Base-by-base conservation (phyloP, 1,140 invertebrate genomes). In the Metaphire vulgaris region DNA sequence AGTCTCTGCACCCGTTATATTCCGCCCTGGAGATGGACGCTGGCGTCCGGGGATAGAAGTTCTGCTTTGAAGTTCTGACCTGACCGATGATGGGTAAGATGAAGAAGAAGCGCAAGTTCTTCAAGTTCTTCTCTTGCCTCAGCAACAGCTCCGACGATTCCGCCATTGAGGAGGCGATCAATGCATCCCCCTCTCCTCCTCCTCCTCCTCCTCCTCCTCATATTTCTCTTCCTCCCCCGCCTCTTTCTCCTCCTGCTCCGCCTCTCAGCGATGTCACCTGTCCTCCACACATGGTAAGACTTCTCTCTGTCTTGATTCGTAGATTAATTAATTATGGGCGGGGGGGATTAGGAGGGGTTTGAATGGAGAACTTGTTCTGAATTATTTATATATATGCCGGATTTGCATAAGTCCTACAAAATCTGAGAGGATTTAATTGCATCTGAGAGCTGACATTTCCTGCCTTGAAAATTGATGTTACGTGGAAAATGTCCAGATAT, bases 81-180 rank as follows among this genome's bases (percentile, higher is more conserved):
- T n/a, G n/a, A n/a, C n/a, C n/a, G n/a, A n/a, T n/a, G 21, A 56
- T 56, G 41, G 41, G 41, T 56, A 56, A 56, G 41, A 56, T 56
- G 41, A 56, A 56, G 41, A 56, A 56, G 41, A 56, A 56, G 41
- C 41, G 41, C 41, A 56, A 56, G 41, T 56, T 56, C 41, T 56
- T 56, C 21, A 56, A 56, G 41, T 21, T 56, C 6, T 56, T 56
- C 41, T 56, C 41, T 6, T 56, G 41, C 21, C 41, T 56, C 6
- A 21, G 41, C 6, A 56, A 56, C 41, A 21, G 41, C 41, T 21
- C 41, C 41, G 41, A 56, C 21, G 41, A 56, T 56, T 12, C 41
- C 6, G 21, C 41, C 6, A 21, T 12, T 6, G 41, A 56, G 41
- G 21, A 21, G 41, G 21, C 21, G 6, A 56, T 6, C 41, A 56